These are phyloP conservation scores for Acanthurus lineatus DNA, from an alignment of 2,797 vertebrate species.

Conservation along the genomic window DNA sequence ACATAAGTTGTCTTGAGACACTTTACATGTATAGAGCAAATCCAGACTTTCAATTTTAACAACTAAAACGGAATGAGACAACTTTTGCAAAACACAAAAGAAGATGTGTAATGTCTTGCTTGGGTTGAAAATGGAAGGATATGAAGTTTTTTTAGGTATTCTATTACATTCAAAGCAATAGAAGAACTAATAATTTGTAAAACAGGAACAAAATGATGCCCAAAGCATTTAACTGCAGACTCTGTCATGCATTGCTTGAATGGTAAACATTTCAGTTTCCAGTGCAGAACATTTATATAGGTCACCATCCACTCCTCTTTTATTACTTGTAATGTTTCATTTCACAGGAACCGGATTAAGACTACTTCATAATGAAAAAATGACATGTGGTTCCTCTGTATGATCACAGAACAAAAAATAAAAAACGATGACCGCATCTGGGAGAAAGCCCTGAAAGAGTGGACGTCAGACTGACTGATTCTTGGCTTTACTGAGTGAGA, in stretches of 20 bases:
- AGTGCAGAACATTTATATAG: background rate
- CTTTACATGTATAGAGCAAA: no score
- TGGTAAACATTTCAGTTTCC: background rate
- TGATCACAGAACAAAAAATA: constrained; percentile 10
- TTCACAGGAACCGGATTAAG: background rate
- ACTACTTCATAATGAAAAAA: constrained; percentile 2
- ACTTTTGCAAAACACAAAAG: background rate
- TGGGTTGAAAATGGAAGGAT: background rate
- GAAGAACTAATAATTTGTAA: background rate
- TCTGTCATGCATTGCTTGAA: background rate
- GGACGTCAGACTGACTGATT: constrained; percentile 47
- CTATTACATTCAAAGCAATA: background rate
- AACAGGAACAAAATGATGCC: background rate
- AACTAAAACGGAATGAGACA: background rate
- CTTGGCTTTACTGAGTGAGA: constrained; percentile 44
- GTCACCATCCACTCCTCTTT: background rate
- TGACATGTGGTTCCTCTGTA: constrained; percentile 8
- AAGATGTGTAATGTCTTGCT: background rate
- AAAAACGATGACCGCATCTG: constrained; percentile 32
- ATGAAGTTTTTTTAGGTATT: background rate
- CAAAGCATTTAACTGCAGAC: background rate
- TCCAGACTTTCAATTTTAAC: background rate
- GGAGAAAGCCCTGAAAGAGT: constrained; percentile 32
- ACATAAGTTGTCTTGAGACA: no score
- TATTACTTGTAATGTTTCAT: background rate